Conservation (phyloP, 2,888 invertebrate genomes). For the Eumacrocentrus americanus region DNA sequence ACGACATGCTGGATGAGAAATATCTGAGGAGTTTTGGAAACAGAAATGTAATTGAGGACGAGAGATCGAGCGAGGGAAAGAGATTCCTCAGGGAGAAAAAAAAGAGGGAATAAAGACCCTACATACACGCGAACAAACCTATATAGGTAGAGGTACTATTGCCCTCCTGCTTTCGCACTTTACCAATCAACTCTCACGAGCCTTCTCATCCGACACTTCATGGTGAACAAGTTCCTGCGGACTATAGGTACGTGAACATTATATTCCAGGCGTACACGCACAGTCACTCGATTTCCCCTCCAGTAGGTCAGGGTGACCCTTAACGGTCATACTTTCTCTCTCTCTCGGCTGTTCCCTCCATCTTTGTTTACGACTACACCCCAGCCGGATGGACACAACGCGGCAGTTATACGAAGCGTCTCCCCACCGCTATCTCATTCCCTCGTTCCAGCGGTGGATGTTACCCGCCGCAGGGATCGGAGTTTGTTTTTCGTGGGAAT, state of each 20-base stretch:
- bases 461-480: constrained; percentile 35
- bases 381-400: constrained; percentile 10
- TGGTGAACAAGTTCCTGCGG: background rate
- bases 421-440: constrained; percentile 3
- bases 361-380: constrained; percentile 2
- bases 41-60: constrained; percentile 15
- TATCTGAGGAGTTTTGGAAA: constrained; percentile 5
- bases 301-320: constrained; percentile 28
- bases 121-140: background rate
- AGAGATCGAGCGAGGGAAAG: background rate
- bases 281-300: constrained; percentile 28
- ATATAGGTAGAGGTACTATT: too few species aligned
- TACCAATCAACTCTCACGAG: constrained; percentile 8
- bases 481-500: constrained; percentile 53
- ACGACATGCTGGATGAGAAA: background rate
- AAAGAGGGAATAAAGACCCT: background rate
- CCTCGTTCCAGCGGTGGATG: constrained; percentile 6
- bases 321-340: constrained; percentile 28
- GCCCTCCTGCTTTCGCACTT: constrained; percentile 20
- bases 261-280: background rate
- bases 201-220: constrained; percentile 3
- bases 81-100: constrained; percentile 4
- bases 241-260: background rate
- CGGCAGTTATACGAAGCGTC: constrained; percentile 17
- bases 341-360: background rate